Base-by-base conservation (phyloP, 2,888 invertebrate species). In the Belgica antarctica region DNA sequence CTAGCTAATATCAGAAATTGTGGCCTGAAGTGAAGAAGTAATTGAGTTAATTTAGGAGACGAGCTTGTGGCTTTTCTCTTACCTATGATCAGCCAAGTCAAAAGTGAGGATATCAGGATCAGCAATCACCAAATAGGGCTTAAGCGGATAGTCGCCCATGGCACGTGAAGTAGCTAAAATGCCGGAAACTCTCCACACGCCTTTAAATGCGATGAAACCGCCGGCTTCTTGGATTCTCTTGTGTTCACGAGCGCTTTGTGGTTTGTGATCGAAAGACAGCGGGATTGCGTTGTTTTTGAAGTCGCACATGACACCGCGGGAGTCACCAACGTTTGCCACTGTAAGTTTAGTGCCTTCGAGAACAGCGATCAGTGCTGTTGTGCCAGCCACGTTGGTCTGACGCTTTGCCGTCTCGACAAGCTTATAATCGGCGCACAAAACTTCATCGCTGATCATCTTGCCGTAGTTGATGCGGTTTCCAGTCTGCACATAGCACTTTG, bases 241-340 rank as follows among this genome's bases (percentile, higher is more conserved):
- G 71, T 89, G 87, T 82, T 97, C 96, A 74, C 94, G 86, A 73
- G 90, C 87, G 85, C 95, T 93, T 77, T 95, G 93, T 41, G 97
- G 97, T 82, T 97, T 97, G 78, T 97, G 97, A 80, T 97, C 97
- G 79, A 93, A 94, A 1, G 96, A 96, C 5, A 97, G 82, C 12
- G 94, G 95, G 74, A 94, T 92, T 0, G 92, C 92, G 78, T 90
- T 91, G 36, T 95, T 95, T 76, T 89, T 87, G 62, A 85, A 85
- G 80, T 96, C 95, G 79, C 94, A 96, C 89, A 96, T 92, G 0
- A 96, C 96, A 27, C 95, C 97, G 73, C 97, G 83, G 0, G 96
- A 96, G 79, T 97, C 97, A 2, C 97, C 97, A 24, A 97, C 96
- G 83, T 97, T 97, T 12, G 96, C 96, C 25, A 97, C 95, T 73